phyloP scores from a whole-genome alignment of 2,888 invertebrate genomes.

The Girardia tigrina region DNA sequence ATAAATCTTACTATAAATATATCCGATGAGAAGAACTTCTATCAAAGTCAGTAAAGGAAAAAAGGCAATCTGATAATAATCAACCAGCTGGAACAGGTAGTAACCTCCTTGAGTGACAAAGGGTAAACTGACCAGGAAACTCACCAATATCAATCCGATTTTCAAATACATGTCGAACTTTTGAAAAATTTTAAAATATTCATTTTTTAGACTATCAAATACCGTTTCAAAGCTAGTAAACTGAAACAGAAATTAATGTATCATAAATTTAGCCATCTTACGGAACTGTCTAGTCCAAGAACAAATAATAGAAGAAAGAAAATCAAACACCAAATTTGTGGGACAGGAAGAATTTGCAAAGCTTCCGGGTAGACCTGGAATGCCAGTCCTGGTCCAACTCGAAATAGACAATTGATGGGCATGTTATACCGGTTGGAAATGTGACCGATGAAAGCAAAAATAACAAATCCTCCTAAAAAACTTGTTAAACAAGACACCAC shows the following conservation, averaged over 20 bases:
- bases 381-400: not conserved
- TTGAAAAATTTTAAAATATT: not conserved
- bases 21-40: not conserved
- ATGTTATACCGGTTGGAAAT: not conserved
- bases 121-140: not conserved
- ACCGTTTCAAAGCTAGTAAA: slow-evolving; percentile 1
- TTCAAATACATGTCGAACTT: not conserved
- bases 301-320: not conserved
- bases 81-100: slow-evolving; percentile 7
- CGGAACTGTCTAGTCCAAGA: not conserved
- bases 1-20: not conserved
- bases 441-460: slow-evolving; percentile 9
- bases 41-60: not conserved
- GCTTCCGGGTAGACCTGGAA: slow-evolving; percentile 2
- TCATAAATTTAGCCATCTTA: not conserved
- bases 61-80: slow-evolving; percentile 16
- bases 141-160: not conserved
- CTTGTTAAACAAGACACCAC: not conserved
- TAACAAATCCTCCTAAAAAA: slow-evolving; percentile 6
- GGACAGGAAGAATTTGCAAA: not conserved
- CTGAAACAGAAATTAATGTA: not conserved
- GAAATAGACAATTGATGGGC: not conserved
- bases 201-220: not conserved
- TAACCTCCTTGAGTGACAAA: slow-evolving; percentile 14
- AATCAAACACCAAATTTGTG: not conserved